Percentiles rank a stretch among this genome's conserved stretches.
Evolutionary conservation across 2,888 invertebrate species (phyloP).

Genomic region (Latheticus oryzae): DNA sequence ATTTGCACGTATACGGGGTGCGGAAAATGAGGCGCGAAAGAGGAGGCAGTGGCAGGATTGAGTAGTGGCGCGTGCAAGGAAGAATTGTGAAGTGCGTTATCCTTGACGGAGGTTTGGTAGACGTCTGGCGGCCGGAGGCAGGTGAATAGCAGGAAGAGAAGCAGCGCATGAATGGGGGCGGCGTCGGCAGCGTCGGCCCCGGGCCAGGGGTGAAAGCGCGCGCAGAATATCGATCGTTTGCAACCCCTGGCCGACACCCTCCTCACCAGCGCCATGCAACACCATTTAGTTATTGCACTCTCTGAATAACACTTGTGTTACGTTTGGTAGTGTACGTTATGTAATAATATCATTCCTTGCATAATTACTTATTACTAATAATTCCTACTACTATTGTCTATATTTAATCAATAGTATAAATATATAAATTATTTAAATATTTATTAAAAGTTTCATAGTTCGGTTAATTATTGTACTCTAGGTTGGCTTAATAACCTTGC

Average conservation of each 20-base stretch:
- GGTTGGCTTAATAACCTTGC: constrained; percentile 64
- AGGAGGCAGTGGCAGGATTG: constrained; percentile 7
- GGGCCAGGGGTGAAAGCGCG: constrained; percentile 60
- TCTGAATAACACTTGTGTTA: constrained; percentile 74
- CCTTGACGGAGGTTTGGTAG: constrained; percentile 29
- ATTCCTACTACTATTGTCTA: constrained; percentile 66
- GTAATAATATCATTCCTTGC: constrained; percentile 68
- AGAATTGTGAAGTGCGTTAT: constrained; percentile 14
- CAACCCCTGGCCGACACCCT: constrained; percentile 68
- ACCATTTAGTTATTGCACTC: constrained; percentile 74
- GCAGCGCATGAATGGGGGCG: constrained; percentile 51
- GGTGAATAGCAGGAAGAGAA: constrained; percentile 40
- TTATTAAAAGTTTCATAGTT: constrained; percentile 62
- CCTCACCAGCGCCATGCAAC: constrained; percentile 66
- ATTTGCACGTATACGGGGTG: constrained; percentile 16
- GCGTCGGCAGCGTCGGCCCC: constrained; percentile 51
- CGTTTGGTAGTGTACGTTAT: constrained; percentile 72
- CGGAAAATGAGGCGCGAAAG: too few species aligned
- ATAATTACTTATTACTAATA: constrained; percentile 67
- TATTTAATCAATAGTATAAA: constrained; percentile 66
- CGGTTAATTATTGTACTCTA: constrained; percentile 63
- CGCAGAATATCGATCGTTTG: constrained; percentile 64
- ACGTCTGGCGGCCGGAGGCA: constrained; percentile 43
- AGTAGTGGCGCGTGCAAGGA: constrained; percentile 18
- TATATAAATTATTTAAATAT: constrained; percentile 63